Evolutionary conservation across 2,797 vertebrate genomes (phyloP), one percentile per base, ranked within the genome.

Genomic region (Gymnodraco acuticeps): DNA sequence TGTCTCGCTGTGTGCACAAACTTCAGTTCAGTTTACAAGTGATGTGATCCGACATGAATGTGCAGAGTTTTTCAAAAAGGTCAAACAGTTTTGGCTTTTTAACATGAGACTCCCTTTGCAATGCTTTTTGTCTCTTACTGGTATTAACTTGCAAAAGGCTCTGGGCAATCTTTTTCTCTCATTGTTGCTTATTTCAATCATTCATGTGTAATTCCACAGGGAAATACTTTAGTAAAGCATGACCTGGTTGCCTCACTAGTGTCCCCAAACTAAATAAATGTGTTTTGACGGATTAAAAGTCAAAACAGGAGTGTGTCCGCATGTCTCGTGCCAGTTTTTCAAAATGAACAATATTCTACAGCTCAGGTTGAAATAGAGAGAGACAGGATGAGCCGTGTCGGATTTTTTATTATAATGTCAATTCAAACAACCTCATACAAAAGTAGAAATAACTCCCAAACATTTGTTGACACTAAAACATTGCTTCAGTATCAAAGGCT

Each of bases 371-470:
- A 41, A 48, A 27, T 0, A 67, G 12, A 65, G 3, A 52, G 31
- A 41, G 10, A 41, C 12, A 23, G 3, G 6, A 23, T 1, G 2
- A n/a, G 3, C 46, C 2, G 1, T 23, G 2, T 79, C 61, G 4
- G 0, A 68, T 16, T 33, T 5, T 86, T 89, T 86, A 87, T 81
- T 81, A 59, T 4, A 77, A 73, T 51, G 60, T 73, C 3, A 67
- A 27, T 56, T 61, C 16, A 46, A 77, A 79, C 20, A 52, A 46
- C 3, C 46, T 19, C 5, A 70, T 64, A 62, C 13, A 73, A 83
- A 70, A 73, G 5, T 5, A 53, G 3, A 31, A 8, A 45, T 2
- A 20, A 45, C 38, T 23, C 41, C 4, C 62, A 63, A 63, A 43
- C 2, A 33, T 31, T 10, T 33, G 10, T 31, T 27, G 20, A 60